Percentiles rank a stretch among this genome's conserved stretches.
Conservation (phyloP, 2,888 invertebrate genomes). For the Suillia variegata region DNA sequence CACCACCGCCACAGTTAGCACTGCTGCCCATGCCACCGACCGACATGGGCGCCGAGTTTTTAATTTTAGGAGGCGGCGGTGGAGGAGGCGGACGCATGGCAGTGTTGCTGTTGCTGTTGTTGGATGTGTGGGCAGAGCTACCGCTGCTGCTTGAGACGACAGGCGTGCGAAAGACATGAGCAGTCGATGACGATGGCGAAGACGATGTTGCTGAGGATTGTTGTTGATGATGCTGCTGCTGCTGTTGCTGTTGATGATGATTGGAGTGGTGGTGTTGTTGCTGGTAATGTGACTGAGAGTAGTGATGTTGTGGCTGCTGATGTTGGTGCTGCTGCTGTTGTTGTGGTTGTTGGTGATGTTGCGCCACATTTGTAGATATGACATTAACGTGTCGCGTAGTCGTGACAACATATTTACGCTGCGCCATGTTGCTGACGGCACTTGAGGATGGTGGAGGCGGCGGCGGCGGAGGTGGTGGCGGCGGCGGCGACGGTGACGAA, state of each 20-base stretch:
- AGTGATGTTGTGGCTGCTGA: constrained; percentile 22
- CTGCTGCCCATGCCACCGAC: constrained; percentile 23
- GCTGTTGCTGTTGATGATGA: constrained; percentile 22
- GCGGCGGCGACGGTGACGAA: constrained; percentile 36
- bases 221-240: constrained; percentile 21
- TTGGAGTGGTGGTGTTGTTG: constrained; percentile 35
- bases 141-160: constrained; percentile 58
- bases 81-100: constrained; percentile 61
- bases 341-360: constrained; percentile 32
- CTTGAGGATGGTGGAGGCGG: constrained; percentile 20
- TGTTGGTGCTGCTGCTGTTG: constrained; percentile 34
- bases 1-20: constrained; percentile 26
- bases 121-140: no score
- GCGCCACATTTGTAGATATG: constrained; percentile 48
- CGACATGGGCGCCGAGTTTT: constrained; percentile 41
- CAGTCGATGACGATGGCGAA: constrained; percentile 24
- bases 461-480: constrained; percentile 29
- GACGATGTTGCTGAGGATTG: constrained; percentile 35
- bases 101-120: constrained; percentile 35
- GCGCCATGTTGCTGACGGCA: constrained; percentile 15
- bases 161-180: constrained; percentile 56
- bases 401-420: constrained; percentile 54
- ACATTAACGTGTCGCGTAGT: constrained; percentile 56
- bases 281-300: constrained; percentile 32
- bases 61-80: constrained; percentile 60